phyloP scores from a whole-genome alignment of 2,797 vertebrate genomes.

The Cyprinella venusta region DNA sequence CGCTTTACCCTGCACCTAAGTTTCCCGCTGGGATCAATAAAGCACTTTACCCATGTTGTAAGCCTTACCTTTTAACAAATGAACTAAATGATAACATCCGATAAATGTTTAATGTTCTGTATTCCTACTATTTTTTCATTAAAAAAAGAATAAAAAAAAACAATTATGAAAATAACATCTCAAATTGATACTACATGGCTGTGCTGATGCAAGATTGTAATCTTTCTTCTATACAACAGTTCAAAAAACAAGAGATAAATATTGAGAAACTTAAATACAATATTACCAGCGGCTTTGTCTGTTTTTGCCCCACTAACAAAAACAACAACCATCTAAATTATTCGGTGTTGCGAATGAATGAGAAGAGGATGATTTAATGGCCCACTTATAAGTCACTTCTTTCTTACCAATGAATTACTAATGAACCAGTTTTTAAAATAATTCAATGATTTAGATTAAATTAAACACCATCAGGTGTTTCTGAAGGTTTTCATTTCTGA shows the following conservation, averaged over 20 bases:
- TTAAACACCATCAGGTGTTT: background rate
- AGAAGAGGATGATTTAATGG: background rate
- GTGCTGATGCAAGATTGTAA: background rate
- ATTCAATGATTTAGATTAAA: background rate
- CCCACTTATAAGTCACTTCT: background rate
- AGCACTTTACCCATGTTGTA: background rate
- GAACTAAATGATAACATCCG: background rate
- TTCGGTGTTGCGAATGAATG: background rate
- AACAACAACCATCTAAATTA: background rate
- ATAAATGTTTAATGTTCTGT: background rate
- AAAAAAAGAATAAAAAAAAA: too few species aligned
- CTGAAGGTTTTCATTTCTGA: background rate
- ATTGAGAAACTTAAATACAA: background rate
- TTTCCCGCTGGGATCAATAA: background rate
- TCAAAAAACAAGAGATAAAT: background rate
- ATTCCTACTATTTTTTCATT: background rate
- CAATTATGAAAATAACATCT: background rate
- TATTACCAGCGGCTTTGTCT: background rate
- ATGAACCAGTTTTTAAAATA: background rate
- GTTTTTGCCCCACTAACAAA: background rate
- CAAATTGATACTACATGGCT: background rate
- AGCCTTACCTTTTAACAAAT: background rate
- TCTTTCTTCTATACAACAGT: background rate
- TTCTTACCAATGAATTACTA: background rate
- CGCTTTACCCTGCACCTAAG: background rate